A percentile compares a stretch with the other conserved stretches of the same genome.
Conservation (phyloP, 2,113 vertebrate genomes). For the Pyrgilauda ruficollis region DNA sequence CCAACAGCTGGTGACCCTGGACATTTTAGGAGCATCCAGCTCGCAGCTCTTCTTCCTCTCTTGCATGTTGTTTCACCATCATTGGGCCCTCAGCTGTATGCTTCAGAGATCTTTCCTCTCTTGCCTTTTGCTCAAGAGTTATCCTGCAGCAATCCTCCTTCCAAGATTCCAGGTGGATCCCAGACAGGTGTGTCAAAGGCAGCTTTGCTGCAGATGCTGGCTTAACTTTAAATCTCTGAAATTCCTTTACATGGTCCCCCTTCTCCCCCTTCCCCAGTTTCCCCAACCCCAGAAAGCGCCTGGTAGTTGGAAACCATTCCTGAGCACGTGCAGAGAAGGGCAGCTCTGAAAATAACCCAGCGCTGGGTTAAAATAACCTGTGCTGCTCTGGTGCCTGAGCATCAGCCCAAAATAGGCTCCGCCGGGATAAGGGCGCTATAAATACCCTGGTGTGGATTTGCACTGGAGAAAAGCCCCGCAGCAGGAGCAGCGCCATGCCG, state of each 20-base stretch:
- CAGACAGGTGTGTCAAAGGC: neutral
- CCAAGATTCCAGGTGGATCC: neutral
- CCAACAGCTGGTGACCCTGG: neutral
- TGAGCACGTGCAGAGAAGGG: neutral
- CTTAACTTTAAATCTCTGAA: neutral
- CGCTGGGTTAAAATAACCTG: neutral
- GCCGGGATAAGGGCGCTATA: neutral
- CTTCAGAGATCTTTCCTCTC: neutral
- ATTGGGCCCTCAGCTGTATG: neutral
- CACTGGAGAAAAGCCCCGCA: neutral
- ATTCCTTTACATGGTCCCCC: fast-evolving
- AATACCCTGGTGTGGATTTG: neutral
- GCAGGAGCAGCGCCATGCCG: fast-evolving
- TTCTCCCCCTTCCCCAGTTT: neutral
- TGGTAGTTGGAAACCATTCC: neutral
- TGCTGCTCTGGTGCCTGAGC: neutral
- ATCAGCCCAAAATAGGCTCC: neutral
- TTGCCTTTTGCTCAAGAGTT: neutral
- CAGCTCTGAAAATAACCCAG: slow-evolving; percentile 14
- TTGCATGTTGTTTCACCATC: fast-evolving
- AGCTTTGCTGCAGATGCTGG: neutral
- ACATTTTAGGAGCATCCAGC: neutral
- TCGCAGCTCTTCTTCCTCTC: neutral
- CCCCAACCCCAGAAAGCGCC: neutral
- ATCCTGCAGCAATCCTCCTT: neutral